phyloP scores from a whole-genome alignment of 2,113 vertebrate genomes.

The Psettodes erumei region DNA sequence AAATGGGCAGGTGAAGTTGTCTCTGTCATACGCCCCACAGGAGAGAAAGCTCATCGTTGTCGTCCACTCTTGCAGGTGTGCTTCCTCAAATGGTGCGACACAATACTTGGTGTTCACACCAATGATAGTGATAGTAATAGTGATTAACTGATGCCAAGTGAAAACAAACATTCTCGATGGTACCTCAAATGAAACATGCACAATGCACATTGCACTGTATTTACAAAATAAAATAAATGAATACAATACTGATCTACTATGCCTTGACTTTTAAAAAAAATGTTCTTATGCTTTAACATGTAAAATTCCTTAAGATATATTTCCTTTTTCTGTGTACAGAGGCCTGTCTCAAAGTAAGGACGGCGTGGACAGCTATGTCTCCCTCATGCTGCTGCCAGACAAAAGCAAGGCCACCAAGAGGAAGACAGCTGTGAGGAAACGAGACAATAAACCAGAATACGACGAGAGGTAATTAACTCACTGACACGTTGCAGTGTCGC shows the following conservation, averaged over 20 bases:
- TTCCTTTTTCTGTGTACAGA: constrained; percentile 68
- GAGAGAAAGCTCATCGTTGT: constrained; percentile 84
- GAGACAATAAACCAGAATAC: constrained; percentile 88
- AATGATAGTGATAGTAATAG: not conserved
- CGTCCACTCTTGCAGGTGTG: constrained; percentile 89
- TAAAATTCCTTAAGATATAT: not conserved
- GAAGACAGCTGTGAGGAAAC: constrained; percentile 90
- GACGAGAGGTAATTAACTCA: constrained; percentile 83
- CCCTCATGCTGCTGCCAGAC: constrained; percentile 89
- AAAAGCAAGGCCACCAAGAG: constrained; percentile 89
- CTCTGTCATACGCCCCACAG: constrained; percentile 82
- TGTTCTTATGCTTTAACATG: not conserved
- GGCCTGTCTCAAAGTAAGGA: constrained; percentile 86
- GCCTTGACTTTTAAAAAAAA: not conserved
- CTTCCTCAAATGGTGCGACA: not conserved
- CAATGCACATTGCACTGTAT: not conserved
- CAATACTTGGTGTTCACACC: not conserved
- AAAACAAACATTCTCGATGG: not conserved
- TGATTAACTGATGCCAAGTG: rapidly evolving
- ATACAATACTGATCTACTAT: not conserved
- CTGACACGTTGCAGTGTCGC: no score
- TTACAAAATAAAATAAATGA: no score
- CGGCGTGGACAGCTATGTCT: constrained; percentile 88
- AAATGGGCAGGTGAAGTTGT: constrained; percentile 84
- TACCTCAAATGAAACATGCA: not conserved